Base-by-base conservation (phyloP, 2,888 invertebrate species). In the Agriopis leucophaearia region DNA sequence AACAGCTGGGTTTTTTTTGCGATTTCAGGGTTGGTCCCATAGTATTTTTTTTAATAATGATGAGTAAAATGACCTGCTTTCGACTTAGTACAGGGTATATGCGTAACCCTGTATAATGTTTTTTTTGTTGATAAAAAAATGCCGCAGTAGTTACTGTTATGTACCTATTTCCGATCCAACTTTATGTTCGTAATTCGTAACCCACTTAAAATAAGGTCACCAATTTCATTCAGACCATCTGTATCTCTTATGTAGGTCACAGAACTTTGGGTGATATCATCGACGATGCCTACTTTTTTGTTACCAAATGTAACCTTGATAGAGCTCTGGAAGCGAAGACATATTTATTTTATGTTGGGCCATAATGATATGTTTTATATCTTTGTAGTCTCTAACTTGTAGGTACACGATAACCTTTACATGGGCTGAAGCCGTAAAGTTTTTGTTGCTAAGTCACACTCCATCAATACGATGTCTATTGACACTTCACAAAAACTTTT, bases 161-260 rank as follows among this genome's bases (percentile, higher is more conserved):
- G n/a, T 55, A 12, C 40, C 3, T 42, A 40, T 10, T 44, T 18
- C 44, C 18, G 54, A 42, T 42, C 35, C 7, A 42, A 55, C 12
- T 8, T 56, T 15, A 16, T 15, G 9, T n/a, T n/a, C 27, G 27
- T 27, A n/a, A n/a, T n/a, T 27, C 9, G 27, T 56, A 45, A 52
- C 44, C 48, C 16, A 64, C 44, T 55, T 45, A 40, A 55, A 55
- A 63, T 40, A 40, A 63, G 55, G 55, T 13, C 55, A 55, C 38
- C n/a, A 55, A 55, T 54, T 54, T 60, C 27, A 61, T 54, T 54
- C n/a, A 54, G 54, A n/a, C n/a, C 38, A 50, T 64, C 57, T 51
- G 64, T 50, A 47, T 51, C 27, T 42, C 35, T n/a, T 44, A 56
- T 42, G 27, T 64, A 57, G 56, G 63, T 56, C 56, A 64, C 13